These are phyloP conservation scores for Petromus typicus DNA, from an alignment of 2,113 vertebrate species.

Conservation along the genomic window DNA sequence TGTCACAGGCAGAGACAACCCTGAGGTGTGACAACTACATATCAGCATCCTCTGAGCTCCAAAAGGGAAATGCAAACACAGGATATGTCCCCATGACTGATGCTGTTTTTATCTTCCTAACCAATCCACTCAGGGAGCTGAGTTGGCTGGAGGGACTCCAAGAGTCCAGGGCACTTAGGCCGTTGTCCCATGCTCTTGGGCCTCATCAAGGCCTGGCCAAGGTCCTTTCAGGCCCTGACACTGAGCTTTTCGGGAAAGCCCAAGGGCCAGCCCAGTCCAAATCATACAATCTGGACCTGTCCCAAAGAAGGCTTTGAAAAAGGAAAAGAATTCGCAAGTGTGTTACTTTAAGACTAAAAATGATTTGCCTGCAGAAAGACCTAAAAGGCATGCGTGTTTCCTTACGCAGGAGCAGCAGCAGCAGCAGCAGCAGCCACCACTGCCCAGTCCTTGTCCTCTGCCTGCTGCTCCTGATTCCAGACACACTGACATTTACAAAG, in stretches of 20 bases:
- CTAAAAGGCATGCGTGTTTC: neutral
- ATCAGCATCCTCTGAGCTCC: neutral
- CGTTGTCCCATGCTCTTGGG: neutral
- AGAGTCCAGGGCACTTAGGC: neutral
- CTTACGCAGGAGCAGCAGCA: neutral
- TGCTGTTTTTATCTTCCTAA: neutral
- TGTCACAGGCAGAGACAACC: neutral
- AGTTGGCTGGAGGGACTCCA: neutral
- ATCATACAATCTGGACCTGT: neutral
- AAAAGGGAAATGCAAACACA: neutral
- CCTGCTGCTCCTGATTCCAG: conserved; percentile 1
- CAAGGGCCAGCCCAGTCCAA: neutral
- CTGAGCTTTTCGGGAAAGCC: neutral
- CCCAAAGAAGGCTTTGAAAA: neutral
- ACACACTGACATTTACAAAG: conserved; percentile 60
- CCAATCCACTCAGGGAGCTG: neutral
- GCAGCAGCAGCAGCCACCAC: neutral
- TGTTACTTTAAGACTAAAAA: neutral
- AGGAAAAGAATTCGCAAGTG: neutral
- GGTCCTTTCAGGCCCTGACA: neutral
- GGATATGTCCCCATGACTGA: neutral
- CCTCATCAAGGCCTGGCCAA: neutral
- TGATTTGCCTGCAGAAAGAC: conserved; percentile 34
- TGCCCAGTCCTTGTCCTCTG: neutral
- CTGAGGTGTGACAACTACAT: neutral